A percentile compares a stretch with the other conserved stretches of the same genome.
Evolutionary conservation across 1,140 invertebrate species (phyloP).

Genomic region (Chrysopa pallens): DNA sequence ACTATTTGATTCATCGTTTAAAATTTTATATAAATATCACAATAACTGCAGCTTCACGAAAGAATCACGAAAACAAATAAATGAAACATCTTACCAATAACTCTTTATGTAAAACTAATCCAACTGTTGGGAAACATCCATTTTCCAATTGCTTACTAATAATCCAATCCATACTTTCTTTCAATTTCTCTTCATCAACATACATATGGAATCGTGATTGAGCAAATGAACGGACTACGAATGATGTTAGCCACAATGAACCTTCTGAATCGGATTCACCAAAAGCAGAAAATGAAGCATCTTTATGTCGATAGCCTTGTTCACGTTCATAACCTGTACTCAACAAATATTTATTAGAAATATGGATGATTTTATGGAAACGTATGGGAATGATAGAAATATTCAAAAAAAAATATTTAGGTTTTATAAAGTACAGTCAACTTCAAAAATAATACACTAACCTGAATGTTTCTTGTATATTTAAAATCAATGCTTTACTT

Average conservation of each 20-base stretch:
- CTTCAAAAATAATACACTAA: no score
- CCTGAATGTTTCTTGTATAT: no score
- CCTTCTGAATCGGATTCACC: constrained; percentile 61
- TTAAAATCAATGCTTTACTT: no score
- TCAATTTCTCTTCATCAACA: constrained; percentile 56
- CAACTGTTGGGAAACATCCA: constrained; percentile 70
- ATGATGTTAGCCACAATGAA: constrained; percentile 93
- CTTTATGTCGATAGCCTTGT: constrained; percentile 69
- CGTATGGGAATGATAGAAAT: no score
- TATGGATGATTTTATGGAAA: no score
- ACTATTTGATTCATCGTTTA: no score
- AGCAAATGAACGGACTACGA: constrained; percentile 76
- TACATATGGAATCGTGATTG: constrained; percentile 65
- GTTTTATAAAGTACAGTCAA: no score
- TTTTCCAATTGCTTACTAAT: constrained; percentile 50
- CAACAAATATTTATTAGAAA: constrained; percentile 3
- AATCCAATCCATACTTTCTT: constrained; percentile 62
- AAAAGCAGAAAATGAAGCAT: constrained; percentile 93
- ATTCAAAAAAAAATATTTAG: no score
- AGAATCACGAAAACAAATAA: no score
- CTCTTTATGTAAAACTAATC: constrained; percentile 56
- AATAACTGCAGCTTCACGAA: no score
- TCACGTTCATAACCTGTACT: constrained; percentile 78
- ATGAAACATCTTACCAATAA: constrained; percentile 33
- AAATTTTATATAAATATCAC: no score